These are phyloP conservation scores for Siniperca obscura DNA, from an alignment of 2,797 vertebrate genomes.

Conservation along the genomic window DNA sequence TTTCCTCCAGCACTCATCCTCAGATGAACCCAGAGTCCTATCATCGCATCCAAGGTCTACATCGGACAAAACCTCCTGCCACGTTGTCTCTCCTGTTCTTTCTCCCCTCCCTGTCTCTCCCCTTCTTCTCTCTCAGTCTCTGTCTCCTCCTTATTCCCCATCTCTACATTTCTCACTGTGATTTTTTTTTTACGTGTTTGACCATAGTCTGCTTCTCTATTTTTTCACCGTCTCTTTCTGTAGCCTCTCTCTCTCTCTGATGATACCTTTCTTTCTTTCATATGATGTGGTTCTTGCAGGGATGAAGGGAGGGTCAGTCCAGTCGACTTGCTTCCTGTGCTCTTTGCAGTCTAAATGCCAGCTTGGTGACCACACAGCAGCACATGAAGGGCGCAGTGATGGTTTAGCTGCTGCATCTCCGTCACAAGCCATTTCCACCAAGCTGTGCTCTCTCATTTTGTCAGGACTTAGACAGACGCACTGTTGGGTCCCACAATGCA, in stretches of 20 bases:
- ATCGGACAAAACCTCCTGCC: slow-evolving; percentile 80
- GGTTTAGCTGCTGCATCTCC: slow-evolving; percentile 43
- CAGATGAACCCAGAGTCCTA: slow-evolving; percentile 75
- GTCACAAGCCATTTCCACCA: slow-evolving; percentile 52
- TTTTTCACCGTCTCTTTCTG: slow-evolving; percentile 10
- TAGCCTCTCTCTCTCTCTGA: neutral
- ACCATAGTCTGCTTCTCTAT: slow-evolving; percentile 25
- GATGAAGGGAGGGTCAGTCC: slow-evolving; percentile 68
- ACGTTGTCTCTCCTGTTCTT: slow-evolving; percentile 80
- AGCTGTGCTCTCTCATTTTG: slow-evolving; percentile 56
- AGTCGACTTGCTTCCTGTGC: slow-evolving; percentile 70
- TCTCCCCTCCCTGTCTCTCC: slow-evolving; percentile 58
- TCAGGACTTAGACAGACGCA: slow-evolving; percentile 29
- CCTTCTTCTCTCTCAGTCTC: slow-evolving; percentile 36
- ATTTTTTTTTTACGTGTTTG: slow-evolving; percentile 35
- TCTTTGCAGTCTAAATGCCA: slow-evolving; percentile 68
- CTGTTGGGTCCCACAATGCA: slow-evolving; percentile 1
- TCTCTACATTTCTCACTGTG: slow-evolving; percentile 47
- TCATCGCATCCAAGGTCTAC: slow-evolving; percentile 63
- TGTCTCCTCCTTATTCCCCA: slow-evolving; percentile 68
- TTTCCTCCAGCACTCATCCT: slow-evolving; percentile 69
- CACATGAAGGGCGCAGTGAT: slow-evolving; percentile 42
- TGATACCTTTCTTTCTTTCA: slow-evolving; percentile 14
- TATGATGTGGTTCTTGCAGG: slow-evolving; percentile 71
- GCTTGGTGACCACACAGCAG: slow-evolving; percentile 70